A percentile compares a stretch with the other conserved stretches of the same genome.
These are phyloP conservation scores for Cyclophora albipunctata DNA, from an alignment of 2,888 invertebrate species.

Conservation along the genomic window DNA sequence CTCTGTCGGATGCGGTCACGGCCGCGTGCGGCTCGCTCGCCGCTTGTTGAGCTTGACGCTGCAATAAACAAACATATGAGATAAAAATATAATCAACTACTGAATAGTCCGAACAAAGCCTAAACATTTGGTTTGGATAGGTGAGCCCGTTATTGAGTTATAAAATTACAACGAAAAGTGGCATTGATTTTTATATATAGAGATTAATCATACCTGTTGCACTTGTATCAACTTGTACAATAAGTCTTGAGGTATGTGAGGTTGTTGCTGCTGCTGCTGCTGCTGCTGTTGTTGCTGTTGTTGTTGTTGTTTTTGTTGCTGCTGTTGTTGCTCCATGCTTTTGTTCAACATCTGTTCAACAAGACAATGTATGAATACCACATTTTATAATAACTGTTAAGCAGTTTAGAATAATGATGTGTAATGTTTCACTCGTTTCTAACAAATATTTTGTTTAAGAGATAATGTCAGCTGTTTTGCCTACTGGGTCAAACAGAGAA, in stretches of 20 bases:
- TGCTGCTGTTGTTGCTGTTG: conserved; percentile 79
- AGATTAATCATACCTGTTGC: conserved; percentile 46
- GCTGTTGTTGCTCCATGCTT: conserved; percentile 73
- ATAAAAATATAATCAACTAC: too few species aligned
- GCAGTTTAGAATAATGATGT: too few species aligned
- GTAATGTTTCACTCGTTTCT: too few species aligned
- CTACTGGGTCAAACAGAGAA: too few species aligned
- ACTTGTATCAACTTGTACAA: conserved; percentile 75
- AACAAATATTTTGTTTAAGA: too few species aligned
- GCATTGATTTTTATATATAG: too few species aligned
- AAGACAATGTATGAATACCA: too few species aligned
- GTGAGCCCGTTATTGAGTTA: too few species aligned
- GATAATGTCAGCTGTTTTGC: too few species aligned
- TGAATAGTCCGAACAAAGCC: neutral
- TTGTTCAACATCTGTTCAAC: conserved; percentile 74
- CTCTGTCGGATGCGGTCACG: conserved; percentile 58
- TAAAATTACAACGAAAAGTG: too few species aligned
- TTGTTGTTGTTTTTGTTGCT: conserved; percentile 76
- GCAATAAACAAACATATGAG: conserved; percentile 7
- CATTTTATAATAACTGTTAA: too few species aligned
- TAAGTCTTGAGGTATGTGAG: conserved; percentile 80
- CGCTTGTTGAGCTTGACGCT: conserved; percentile 45
- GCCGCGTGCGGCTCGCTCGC: conserved; percentile 37
- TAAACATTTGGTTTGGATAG: too few species aligned
- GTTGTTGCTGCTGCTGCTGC: conserved; percentile 75